These are phyloP conservation scores for Corythornis vintsioides DNA, from an alignment of 2,113 vertebrate species.

Conservation along the genomic window DNA sequence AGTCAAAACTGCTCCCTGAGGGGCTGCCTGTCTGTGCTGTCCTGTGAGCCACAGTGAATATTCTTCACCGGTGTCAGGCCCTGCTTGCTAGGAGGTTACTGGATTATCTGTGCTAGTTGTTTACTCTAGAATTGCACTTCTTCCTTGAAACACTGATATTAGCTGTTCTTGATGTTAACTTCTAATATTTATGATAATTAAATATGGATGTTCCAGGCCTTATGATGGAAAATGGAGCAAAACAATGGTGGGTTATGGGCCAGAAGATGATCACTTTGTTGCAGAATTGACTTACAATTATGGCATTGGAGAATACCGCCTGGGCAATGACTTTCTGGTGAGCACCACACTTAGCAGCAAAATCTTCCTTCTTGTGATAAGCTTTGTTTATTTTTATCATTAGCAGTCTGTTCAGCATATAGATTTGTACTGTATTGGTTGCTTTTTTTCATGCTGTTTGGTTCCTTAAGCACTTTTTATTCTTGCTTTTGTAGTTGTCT, in stretches of 20 bases:
- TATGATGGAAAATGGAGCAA: slow-evolving; percentile 99
- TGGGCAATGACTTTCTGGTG: slow-evolving; percentile 95
- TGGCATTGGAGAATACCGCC: slow-evolving; percentile 87
- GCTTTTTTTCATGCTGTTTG: not conserved
- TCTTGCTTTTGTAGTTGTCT: not conserved
- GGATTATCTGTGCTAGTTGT: not conserved
- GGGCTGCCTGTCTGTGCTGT: not conserved
- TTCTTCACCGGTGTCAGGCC: not conserved
- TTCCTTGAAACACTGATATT: not conserved
- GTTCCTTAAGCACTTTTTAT: not conserved
- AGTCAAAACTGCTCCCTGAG: not conserved
- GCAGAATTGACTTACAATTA: slow-evolving; percentile 97
- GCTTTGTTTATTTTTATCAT: not conserved
- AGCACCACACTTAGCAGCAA: not conserved
- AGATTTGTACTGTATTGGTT: not conserved
- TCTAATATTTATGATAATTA: not conserved
- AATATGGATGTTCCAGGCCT: slow-evolving; percentile 77
- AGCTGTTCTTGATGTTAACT: not conserved
- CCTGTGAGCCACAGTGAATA: not conserved
- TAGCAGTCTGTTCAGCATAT: not conserved
- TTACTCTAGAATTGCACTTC: not conserved
- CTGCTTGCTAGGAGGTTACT: not conserved
- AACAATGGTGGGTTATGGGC: slow-evolving; percentile 96
- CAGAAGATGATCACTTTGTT: slow-evolving; percentile 93
- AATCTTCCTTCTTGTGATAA: not conserved